Base-by-base conservation (phyloP, 2,888 invertebrate genomes). In the Drosophila maculinotata region DNA sequence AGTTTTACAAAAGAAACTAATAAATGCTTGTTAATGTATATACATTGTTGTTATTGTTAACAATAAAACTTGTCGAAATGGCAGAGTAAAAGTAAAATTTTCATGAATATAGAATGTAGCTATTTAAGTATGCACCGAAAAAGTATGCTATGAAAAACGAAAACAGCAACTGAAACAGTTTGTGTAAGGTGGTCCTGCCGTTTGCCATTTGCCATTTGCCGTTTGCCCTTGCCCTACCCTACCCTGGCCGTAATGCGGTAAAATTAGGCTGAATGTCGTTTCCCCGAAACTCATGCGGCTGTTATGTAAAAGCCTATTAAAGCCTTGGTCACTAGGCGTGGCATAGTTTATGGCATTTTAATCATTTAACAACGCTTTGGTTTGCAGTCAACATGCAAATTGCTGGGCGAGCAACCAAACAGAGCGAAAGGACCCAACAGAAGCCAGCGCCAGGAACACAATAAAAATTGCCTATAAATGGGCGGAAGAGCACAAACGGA, bases 371-470 rank as follows among this genome's bases (percentile, higher is more conserved):
- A 72, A 70, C 67, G 80, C 73, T 71, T 68, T 67, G 57, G 63
- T 68, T 80, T 85, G 77, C 86, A 81, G 81, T 83, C 81, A 86
- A 74, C 86, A 82, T 82, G 81, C 86, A 82, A 82, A 86, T 82
- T 83, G 80, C 67, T 69, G 75, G 69, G 73, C 72, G 41, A 63
- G 58, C 53, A 54, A 45, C 68, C 65, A 38, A 60, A 57, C 57
- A 62, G 33, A 38, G 23, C 49, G 42, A 73, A 56, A 53, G 45
- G 45, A 59, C 57, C 54, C 48, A 44, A 65, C 64, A 41, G 49
- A 56, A 52, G 49, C 41, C 57, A 66, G 31, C 57, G 54, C 51
- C 41, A 65, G 67, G 53, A 81, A 79, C 64, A 69, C 75, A 85
- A 79, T 79, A 81, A 81, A 82, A 79, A 81, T 85, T 81, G 80